phyloP scores from a whole-genome alignment of 2,113 vertebrate genomes.

The Mastomys natalensis region DNA sequence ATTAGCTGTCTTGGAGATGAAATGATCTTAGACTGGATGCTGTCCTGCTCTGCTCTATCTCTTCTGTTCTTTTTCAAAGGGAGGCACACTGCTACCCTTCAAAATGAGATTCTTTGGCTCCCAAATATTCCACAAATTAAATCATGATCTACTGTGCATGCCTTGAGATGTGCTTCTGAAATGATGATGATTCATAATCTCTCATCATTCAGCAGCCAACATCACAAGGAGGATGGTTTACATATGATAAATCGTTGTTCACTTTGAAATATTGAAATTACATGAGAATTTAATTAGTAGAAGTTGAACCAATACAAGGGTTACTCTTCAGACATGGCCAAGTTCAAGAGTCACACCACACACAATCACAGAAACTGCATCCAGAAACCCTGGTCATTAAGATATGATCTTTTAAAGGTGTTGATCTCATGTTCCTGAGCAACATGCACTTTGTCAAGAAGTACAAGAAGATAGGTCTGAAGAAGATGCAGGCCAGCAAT shows the following conservation, averaged over 20 bases:
- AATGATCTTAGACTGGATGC: neutral
- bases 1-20: neutral
- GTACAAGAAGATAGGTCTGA: too few species aligned
- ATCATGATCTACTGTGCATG: conserved; percentile 49
- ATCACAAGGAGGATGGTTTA: conserved; percentile 74
- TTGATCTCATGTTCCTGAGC: too few species aligned
- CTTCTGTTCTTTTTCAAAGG: conserved; percentile 73
- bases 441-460: too few species aligned
- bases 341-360: too few species aligned
- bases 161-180: conserved; percentile 70
- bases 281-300: conserved; percentile 73
- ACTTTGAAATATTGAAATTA: conserved; percentile 77
- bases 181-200: conserved; percentile 49
- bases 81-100: conserved; percentile 68
- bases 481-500: too few species aligned
- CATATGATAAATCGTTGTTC: conserved; percentile 56
- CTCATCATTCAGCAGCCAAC: conserved; percentile 66
- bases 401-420: too few species aligned
- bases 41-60: neutral
- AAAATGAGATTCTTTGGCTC: conserved; percentile 65
- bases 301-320: neutral
- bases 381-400: too few species aligned
- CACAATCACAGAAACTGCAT: too few species aligned
- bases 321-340: too few species aligned
- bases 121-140: conserved; percentile 67